Base-by-base conservation (phyloP, 2,113 vertebrate species). In the Taurulus bubalis region DNA sequence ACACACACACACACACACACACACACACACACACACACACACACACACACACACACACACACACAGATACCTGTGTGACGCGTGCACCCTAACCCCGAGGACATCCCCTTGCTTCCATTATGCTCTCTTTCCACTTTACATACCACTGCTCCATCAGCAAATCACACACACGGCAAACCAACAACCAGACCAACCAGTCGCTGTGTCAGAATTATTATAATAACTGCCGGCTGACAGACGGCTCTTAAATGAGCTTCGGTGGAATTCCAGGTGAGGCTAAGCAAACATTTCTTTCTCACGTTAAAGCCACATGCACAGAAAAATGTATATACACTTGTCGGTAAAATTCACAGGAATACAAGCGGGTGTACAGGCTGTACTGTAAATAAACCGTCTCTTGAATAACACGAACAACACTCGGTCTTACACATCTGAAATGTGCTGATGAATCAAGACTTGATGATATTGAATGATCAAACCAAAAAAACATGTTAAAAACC, bases 121-220 rank as follows among this genome's bases (percentile, higher is more conserved):
- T 78, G 47, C 63, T 24, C 64, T 71, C 77, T 75, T 56, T 47
- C 55, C 32, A 82, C 82, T 90, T 87, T 77, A 80, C 85, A 86
- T 89, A 82, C 85, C 87, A 71, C 65, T 8, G 76, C 65, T 89
- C 76, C 38, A 26, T 18, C 56, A 75, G 56, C 80, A 88, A 79
- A 77, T 88, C 84, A 87, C 18, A 66, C 38, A 66, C 38, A 20
- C 16, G 78, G 74, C 81, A 63, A 84, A 84, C 40, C 40, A 14
- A 89, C 85, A 92, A 90, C 90, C 87, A 77, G 86, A 65, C 83
- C 45, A n/a, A 92, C 91, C 81, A 86, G 92, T 91, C 72, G 22
- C 55, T 60, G 14, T 32, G 18, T 79, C 16, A 42, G 51, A 45
- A 70, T 76, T 77, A 67, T 45, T 66, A 84, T 64, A 28, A 82